Evolutionary conservation across 2,888 invertebrate species (phyloP).

Genomic region (Troides aeacus): DNA sequence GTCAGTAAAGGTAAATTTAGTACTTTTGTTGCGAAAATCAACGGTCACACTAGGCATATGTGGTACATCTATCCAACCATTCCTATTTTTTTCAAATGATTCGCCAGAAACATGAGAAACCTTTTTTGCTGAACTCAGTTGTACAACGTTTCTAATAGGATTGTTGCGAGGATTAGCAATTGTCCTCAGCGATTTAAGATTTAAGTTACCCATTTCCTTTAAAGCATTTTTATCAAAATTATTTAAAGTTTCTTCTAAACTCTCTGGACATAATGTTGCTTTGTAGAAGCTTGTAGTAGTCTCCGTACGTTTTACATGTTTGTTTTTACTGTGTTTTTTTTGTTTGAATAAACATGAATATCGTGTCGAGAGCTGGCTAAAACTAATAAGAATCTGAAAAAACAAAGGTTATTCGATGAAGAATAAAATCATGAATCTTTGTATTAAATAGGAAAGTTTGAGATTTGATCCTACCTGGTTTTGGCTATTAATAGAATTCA

Average conservation of each 20-base stretch:
- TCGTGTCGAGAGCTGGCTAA: slow-evolving; percentile 72
- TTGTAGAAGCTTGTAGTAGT: slow-evolving; percentile 47
- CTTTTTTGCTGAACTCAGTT: slow-evolving; percentile 51
- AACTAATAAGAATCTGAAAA: slow-evolving; percentile 77
- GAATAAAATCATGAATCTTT: slow-evolving; percentile 31
- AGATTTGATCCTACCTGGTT: slow-evolving; percentile 62
- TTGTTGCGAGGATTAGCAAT: slow-evolving; percentile 42
- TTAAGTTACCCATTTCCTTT: slow-evolving; percentile 60
- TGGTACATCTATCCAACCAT: slow-evolving; percentile 51
- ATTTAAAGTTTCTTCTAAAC: slow-evolving; percentile 61
- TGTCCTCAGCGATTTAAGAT: slow-evolving; percentile 51
- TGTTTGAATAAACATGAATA: slow-evolving; percentile 70
- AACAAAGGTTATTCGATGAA: slow-evolving; percentile 44
- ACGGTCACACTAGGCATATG: slow-evolving; percentile 49
- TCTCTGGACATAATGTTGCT: slow-evolving; percentile 64
- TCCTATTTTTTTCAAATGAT: slow-evolving; percentile 69
- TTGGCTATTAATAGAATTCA: slow-evolving; percentile 77
- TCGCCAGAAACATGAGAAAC: slow-evolving; percentile 63
- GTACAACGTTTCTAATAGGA: slow-evolving; percentile 39
- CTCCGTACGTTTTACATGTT: slow-evolving; percentile 63
- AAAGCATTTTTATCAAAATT: slow-evolving; percentile 72
- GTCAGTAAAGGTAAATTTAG: slow-evolving; percentile 53
- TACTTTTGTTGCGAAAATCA: slow-evolving; percentile 46
- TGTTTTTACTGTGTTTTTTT: slow-evolving; percentile 62
- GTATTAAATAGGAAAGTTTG: slow-evolving; percentile 4